phyloP scores from a whole-genome alignment of 2,797 vertebrate genomes.

The Galagoides demidoff region DNA sequence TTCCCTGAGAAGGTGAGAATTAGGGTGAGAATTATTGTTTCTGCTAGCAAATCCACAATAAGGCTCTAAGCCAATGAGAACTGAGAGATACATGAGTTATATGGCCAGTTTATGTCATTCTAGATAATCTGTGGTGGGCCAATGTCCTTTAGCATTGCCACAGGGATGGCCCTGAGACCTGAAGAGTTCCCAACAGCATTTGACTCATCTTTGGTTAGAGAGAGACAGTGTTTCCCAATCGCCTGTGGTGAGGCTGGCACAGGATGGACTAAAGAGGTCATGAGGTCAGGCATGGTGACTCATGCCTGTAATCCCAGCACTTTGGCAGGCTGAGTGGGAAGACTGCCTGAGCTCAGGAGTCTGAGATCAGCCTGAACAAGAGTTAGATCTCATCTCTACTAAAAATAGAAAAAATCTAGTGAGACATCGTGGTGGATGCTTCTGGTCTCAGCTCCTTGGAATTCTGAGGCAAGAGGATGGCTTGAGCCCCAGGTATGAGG shows the following conservation, averaged over 20 bases:
- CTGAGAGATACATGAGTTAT: not conserved
- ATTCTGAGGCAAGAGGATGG: no score
- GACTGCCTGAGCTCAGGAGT: no score
- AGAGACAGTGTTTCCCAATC: not conserved
- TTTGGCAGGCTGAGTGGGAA: no score
- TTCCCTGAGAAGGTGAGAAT: conserved; percentile 9
- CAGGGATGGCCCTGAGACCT: not conserved
- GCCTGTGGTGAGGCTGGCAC: not conserved
- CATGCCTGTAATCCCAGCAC: no score
- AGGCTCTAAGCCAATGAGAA: not conserved
- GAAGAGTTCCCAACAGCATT: not conserved
- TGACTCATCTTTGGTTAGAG: not conserved
- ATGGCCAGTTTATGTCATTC: not conserved
- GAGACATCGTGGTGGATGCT: no score
- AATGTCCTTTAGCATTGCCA: not conserved
- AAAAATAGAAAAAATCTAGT: no score
- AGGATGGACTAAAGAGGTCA: not conserved
- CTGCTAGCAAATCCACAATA: not conserved
- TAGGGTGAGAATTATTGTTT: conserved; percentile 19
- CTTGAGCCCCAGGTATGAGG: no score
- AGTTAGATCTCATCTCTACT: no score
- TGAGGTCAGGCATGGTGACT: no score
- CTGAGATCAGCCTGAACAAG: no score
- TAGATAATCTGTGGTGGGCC: not conserved
- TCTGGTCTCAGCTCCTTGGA: no score